Conservation (phyloP, 2,888 invertebrate species). For the Conistra vaccinii region DNA sequence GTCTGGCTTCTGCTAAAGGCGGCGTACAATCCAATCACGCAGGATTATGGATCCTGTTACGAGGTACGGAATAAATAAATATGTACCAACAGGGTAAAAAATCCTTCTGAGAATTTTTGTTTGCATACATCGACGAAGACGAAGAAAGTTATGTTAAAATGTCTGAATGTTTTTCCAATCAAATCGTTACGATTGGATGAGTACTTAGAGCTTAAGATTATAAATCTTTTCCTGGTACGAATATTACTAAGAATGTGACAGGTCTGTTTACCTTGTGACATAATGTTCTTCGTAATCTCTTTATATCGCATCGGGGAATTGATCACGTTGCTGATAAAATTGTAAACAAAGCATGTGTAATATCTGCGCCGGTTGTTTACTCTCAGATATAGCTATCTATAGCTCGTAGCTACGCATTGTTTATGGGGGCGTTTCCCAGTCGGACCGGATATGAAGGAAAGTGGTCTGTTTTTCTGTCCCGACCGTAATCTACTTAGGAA, state of each 20-base stretch:
- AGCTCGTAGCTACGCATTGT: conserved; percentile 36
- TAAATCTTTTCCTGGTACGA: conserved; percentile 52
- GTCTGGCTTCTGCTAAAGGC: conserved; percentile 53
- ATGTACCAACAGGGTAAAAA: conserved; percentile 26
- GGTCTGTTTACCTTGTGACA: conserved; percentile 57
- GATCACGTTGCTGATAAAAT: conserved; percentile 68
- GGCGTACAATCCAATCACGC: conserved; percentile 63
- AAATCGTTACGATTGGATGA: conserved; percentile 29
- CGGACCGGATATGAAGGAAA: conserved; percentile 59
- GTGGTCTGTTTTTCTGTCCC: conserved; percentile 44
- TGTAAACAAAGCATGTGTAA: conserved; percentile 68
- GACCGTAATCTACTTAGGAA: conserved; percentile 46
- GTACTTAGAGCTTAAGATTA: conserved; percentile 17
- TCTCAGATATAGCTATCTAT: conserved; percentile 45
- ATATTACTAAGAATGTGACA: conserved; percentile 58
- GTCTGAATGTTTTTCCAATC: conserved; percentile 21
- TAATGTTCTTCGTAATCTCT: conserved; percentile 69
- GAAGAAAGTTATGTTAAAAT: conserved; percentile 16
- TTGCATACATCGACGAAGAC: conserved; percentile 11
- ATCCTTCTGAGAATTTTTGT: conserved; percentile 30
- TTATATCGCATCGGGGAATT: conserved; percentile 64
- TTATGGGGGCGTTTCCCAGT: conserved; percentile 42
- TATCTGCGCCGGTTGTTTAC: conserved; percentile 45
- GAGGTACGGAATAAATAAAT: conserved; percentile 48
- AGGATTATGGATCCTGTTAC: conserved; percentile 62